Base-by-base conservation (phyloP, 2,888 invertebrate genomes). In the Coleophora deauratella region DNA sequence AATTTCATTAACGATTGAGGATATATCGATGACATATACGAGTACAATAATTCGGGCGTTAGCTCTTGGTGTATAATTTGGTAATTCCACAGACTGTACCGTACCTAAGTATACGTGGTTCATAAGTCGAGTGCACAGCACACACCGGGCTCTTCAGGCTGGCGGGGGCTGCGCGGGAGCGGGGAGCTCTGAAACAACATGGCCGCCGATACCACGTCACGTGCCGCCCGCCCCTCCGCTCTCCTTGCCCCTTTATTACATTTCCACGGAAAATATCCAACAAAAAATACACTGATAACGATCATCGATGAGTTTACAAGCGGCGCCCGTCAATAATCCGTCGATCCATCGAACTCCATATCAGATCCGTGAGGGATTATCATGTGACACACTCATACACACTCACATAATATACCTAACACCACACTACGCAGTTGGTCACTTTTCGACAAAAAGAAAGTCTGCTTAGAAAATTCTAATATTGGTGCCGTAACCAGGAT, bases 201-300 rank as follows among this genome's bases (percentile, higher is more conserved):
- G 82, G 81, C 77, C 60, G 67, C 67, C 54, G 55, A 60, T 60
- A 62, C 55, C 57, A 56, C 66, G 69, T 80, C 68, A 75, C 76
- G 68, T 63, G 70, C 54, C 46, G 57, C 37, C 55, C 33, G 49
- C 44, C 35, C 50, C 47, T 66, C 45, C 51, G 51, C 35, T 32
- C 27, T 38, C 43, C 39, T 43, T 45, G 32, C 45, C 38, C 37
- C 60, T 63, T 68, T 74, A 75, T 73, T 76, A 68, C 70, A 72
- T 77, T 76, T 77, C 69, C 80, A 76, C 74, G 75, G 74, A 79
- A 80, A 76, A 77, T 71, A 70, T 73, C 75, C 66, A 67, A 66
- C 63, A 59, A 76, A 80, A 78, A 74, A n/a, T n/a, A 78, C 75
- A 73, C 64, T 66, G 82, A 82, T 84, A 82, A 81, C 71, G 74